These are phyloP conservation scores for Xenopus tropicalis DNA, from an alignment of 2,113 vertebrate species.

Conservation along the genomic window DNA sequence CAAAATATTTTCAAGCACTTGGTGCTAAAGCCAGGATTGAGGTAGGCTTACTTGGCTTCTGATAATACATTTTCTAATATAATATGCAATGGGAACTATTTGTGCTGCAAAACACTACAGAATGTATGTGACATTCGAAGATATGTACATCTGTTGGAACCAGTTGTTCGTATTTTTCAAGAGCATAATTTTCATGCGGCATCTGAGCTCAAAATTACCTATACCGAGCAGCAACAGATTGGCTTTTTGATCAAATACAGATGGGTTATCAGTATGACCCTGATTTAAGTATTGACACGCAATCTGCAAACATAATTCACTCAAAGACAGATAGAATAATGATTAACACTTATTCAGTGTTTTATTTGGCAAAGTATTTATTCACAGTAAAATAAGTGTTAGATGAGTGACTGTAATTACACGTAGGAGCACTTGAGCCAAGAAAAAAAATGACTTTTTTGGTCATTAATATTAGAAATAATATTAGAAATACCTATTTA, in stretches of 20 bases:
- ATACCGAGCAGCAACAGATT: conserved; percentile 46
- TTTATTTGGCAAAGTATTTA: conserved; percentile 40
- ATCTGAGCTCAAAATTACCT: conserved; percentile 25
- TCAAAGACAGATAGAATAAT: conserved; percentile 30
- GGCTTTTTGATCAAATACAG: conserved; percentile 52
- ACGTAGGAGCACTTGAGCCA: too few relatives aligned
- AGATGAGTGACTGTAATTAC: conserved; percentile 14
- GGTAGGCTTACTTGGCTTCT: conserved; percentile 38
- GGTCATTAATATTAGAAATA: too few relatives aligned
- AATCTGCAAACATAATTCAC: conserved; percentile 49
- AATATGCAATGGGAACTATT: background rate
- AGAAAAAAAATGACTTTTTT: too few relatives aligned
- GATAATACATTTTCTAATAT: background rate
- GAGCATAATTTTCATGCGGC: background rate
- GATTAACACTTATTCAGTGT: conserved; percentile 31
- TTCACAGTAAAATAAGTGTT: conserved; percentile 56
- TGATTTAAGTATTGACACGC: conserved; percentile 48
- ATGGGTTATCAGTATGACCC: conserved; percentile 47
- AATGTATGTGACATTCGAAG: background rate
- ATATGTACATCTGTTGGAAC: conserved; percentile 9
- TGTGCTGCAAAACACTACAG: background rate
- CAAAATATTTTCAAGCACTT: conserved; percentile 37
- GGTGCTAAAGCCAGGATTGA: conserved; percentile 24
- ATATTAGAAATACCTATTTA: too few relatives aligned
- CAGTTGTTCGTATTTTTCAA: conserved; percentile 44